Evolutionary conservation across 2,797 vertebrate species (phyloP).

Genomic region (Orientallactaga sibirica): DNA sequence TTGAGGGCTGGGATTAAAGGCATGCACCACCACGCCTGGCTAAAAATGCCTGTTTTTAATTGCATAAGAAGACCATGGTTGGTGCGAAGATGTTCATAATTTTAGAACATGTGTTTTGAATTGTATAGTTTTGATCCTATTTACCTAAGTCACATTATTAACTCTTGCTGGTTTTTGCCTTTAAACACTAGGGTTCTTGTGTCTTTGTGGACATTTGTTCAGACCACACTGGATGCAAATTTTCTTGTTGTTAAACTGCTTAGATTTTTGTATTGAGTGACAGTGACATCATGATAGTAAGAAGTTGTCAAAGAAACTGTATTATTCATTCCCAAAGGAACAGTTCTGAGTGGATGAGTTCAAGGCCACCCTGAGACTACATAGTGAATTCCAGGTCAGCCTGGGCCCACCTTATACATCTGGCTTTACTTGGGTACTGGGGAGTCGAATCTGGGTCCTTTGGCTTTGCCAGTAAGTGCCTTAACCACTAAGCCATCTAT

Average conservation of each 20-base stretch:
- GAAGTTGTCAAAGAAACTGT: constrained; percentile 1
- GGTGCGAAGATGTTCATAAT: not conserved
- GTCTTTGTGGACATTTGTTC: constrained; percentile 43
- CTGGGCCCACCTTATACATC: too few species aligned
- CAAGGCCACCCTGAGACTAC: too few species aligned
- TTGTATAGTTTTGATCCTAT: not conserved
- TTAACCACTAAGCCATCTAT: too few species aligned
- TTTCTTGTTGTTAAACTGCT: constrained; percentile 2
- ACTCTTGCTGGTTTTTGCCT: not conserved
- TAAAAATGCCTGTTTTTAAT: constrained; percentile 39
- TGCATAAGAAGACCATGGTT: not conserved
- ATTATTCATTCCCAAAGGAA: not conserved
- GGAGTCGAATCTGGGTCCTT: too few species aligned
- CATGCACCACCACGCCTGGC: too few species aligned
- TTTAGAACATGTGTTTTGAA: constrained; percentile 55
- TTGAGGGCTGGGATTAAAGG: too few species aligned
- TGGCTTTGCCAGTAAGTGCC: too few species aligned
- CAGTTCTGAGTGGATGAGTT: not conserved
- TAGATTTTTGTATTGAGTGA: not conserved
- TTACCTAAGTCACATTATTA: constrained; percentile 3
- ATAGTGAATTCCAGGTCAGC: too few species aligned
- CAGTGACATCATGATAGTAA: not conserved
- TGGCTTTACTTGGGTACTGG: too few species aligned
- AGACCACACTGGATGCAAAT: not conserved
- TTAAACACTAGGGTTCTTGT: not conserved